Base-by-base conservation (phyloP, 2,888 invertebrate species). In the Osmoderma eremita region DNA sequence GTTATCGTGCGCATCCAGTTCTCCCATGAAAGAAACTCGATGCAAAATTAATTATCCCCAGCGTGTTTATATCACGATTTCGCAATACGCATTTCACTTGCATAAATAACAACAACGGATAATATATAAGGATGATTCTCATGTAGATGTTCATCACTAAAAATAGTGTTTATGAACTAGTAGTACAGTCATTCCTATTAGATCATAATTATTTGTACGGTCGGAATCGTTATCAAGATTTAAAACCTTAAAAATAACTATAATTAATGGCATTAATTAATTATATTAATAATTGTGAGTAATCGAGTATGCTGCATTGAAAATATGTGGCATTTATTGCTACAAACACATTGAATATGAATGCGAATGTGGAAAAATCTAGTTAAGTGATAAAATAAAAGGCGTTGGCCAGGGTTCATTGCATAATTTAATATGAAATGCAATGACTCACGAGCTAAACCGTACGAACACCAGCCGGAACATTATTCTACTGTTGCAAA, bases 161-260 rank as follows among this genome's bases (percentile, higher is more conserved):
- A 58, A 39, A 58, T 58, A 58, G 56, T 56, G 20, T 22, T n/a
- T 22, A 56, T 41, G 18, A 30, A 10, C 6, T 30, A 30, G 6
- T 30, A 30, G n/a, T n/a, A n/a, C n/a, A 22, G 22, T 30, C 24
- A 15, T 15, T 15, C 30, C 45, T 58, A 58, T 58, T 58, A 58
- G 58, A 30, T 58, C 58, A 58, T 58, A 58, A 58, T 58, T 58
- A 58, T 58, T 58, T 58, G 20, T 18, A 42, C n/a, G 20, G 13
- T 56, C 41, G 22, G n/a, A 41, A 41, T 18, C 41, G 3, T n/a
- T 42, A 30, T 30, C 30, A 8, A 41, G 39, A 56, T 56, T 0
- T 56, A 22, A 39, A 39, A 18, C 13, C 12, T 56, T 56, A 56
- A 41, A 56, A 56, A 22, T 56, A 41, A 17, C 41, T 8, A 1